Evolutionary conservation across 2,797 vertebrate species (phyloP).

Genomic region (Capromys pilorides): DNA sequence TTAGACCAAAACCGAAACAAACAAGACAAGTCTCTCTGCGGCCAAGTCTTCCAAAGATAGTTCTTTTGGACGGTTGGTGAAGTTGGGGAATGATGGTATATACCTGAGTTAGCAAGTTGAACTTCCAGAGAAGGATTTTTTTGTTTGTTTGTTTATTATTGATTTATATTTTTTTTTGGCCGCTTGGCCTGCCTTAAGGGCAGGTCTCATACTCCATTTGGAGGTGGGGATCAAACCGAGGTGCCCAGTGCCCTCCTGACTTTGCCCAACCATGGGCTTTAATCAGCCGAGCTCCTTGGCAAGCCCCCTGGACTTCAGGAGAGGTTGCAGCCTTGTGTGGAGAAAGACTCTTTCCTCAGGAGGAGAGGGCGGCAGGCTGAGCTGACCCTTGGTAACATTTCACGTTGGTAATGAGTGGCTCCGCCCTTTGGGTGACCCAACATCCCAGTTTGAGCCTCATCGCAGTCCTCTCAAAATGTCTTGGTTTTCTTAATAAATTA

Average conservation of each 20-base stretch:
- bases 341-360: neutral
- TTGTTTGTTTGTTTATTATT: too few relatives aligned
- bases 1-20: neutral
- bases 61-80: slow-evolving; percentile 16
- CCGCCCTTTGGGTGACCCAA: neutral
- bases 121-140: neutral
- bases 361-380: neutral
- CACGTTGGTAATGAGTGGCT: slow-evolving; percentile 14
- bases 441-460: neutral
- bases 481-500: neutral
- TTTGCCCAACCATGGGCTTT: too few relatives aligned
- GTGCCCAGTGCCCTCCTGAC: too few relatives aligned
- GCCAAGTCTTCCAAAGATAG: neutral
- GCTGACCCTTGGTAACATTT: neutral
- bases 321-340: slow-evolving; percentile 9
- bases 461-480: neutral
- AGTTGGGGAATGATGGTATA: slow-evolving; percentile 13
- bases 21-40: slow-evolving; percentile 15
- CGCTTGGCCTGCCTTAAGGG: too few relatives aligned
- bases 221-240: too few relatives aligned
- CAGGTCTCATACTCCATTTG: too few relatives aligned
- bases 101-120: slow-evolving; percentile 50
- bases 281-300: too few relatives aligned
- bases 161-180: too few relatives aligned
- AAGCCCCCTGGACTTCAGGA: neutral